Evolutionary conservation across 2,888 invertebrate genomes (phyloP), one percentile per base, ranked within the genome.

Genomic region (Leptinotarsa tumamoca): DNA sequence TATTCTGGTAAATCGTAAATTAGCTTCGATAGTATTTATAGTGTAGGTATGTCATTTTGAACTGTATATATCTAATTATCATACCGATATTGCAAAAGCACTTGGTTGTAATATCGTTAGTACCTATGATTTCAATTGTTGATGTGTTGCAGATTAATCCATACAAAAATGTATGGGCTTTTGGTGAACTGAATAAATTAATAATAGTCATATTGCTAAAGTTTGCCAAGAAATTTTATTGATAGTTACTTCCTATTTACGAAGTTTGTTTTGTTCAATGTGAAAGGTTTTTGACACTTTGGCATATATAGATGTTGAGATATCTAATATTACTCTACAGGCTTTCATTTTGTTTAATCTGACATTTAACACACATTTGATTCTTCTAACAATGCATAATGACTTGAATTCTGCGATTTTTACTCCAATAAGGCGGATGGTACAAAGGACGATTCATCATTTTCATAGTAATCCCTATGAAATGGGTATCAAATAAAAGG

Each of bases 21-120:
- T 87, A 88, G 85, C 84, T 86, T 86, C 86, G 85, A 85, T 87
- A 87, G 87, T 88, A 88, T 88, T 88, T 88, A 88, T 85, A 86
- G 82, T 82, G 81, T 79, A 58, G 58, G 13, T 13, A 78, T 84
- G 86, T 85, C 86, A 87, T 84, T 86, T 84, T 84, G 85, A 85
- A 84, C 81, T 85, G 86, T 85, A 85, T 86, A 86, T 85, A 85
- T 84, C 87, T 85, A 85, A 85, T 86, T 86, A 83, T 82, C 83
- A 81, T 82, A 83, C 78, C 75, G 75, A 75, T 78, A 80, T 79
- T 75, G 61, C 18, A 2, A 70, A 70, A 14, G 61, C 58, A 70
- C 50, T 49, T 61, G 58, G 17, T 27, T 43, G 49, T 21, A 49
- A 4, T 70, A 49, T 23, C 13, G 15, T 33, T n/a, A 21, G 14